Evolutionary conservation across 2,113 vertebrate genomes (phyloP).

Genomic region (Acinonyx jubatus): DNA sequence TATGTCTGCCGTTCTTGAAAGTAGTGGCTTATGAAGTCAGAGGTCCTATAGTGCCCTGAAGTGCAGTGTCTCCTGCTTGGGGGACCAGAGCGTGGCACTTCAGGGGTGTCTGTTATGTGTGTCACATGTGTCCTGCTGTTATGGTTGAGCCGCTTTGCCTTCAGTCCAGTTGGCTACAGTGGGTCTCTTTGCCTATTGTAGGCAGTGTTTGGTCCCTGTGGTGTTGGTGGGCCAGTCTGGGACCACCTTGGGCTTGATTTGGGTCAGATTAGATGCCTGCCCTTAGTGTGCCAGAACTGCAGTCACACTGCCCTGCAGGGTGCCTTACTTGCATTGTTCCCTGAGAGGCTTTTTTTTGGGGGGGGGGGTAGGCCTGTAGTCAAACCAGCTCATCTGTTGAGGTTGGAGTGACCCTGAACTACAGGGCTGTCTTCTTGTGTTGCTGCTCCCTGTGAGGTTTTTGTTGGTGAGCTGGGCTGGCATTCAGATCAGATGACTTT

Average conservation of each 20-base stretch:
- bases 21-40: not conserved
- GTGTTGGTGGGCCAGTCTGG: not conserved
- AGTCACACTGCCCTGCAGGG: not conserved
- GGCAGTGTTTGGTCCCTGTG: not conserved
- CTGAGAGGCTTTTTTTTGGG: not conserved
- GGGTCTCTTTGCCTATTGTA: not conserved
- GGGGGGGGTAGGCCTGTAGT: not conserved
- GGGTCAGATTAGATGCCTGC: not conserved
- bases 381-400: not conserved
- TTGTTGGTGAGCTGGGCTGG: not conserved
- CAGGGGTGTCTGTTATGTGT: not conserved
- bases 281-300: not conserved
- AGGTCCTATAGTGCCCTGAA: not conserved
- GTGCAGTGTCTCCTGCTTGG: not conserved
- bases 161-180: not conserved
- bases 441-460: not conserved
- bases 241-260: not conserved
- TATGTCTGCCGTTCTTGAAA: not conserved
- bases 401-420: not conserved
- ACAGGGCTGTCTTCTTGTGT: not conserved
- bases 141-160: not conserved
- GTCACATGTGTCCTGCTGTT: not conserved
- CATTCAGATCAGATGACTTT: not conserved
- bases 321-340: not conserved
- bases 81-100: not conserved